A percentile compares a stretch with the other conserved stretches of the same genome.
These are phyloP conservation scores for Oceanodroma tethys DNA, from an alignment of 2,113 vertebrate species.

Conservation along the genomic window DNA sequence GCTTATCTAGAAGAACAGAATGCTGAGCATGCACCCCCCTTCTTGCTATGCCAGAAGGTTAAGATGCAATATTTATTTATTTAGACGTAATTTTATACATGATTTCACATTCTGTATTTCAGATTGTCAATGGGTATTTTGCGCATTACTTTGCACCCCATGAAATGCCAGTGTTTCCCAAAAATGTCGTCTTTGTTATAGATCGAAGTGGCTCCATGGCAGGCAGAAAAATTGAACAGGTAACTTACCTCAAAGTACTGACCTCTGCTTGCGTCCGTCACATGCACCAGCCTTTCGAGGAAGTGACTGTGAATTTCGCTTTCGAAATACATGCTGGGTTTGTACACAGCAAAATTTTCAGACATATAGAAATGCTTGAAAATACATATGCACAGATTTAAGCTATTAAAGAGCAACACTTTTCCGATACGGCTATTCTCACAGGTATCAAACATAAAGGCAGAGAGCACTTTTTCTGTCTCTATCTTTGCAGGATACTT, in stretches of 20 bases:
- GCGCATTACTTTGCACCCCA: constrained; percentile 91
- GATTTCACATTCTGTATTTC: background rate
- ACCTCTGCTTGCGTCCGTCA: background rate
- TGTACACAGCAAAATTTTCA: background rate
- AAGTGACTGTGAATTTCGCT: background rate
- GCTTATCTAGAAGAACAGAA: background rate
- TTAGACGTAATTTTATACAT: background rate
- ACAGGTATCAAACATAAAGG: rapidly evolving
- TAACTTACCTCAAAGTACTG: constrained; percentile 34
- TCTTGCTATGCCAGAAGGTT: background rate
- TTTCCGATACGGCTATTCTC: background rate
- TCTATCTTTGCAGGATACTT: background rate
- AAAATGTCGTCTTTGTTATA: constrained; percentile 91
- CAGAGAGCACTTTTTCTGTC: background rate
- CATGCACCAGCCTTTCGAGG: rapidly evolving
- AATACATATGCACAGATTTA: rapidly evolving
- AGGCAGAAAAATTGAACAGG: constrained; percentile 88
- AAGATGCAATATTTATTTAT: background rate
- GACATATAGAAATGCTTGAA: background rate
- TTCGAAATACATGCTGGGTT: background rate
- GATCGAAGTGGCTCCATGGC: constrained; percentile 90
- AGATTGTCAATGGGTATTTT: constrained; percentile 87
- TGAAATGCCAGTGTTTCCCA: constrained; percentile 78
- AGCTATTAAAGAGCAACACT: background rate
- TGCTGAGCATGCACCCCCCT: background rate